phyloP scores from a whole-genome alignment of 1,140 invertebrate species.

The Pinna nobilis region DNA sequence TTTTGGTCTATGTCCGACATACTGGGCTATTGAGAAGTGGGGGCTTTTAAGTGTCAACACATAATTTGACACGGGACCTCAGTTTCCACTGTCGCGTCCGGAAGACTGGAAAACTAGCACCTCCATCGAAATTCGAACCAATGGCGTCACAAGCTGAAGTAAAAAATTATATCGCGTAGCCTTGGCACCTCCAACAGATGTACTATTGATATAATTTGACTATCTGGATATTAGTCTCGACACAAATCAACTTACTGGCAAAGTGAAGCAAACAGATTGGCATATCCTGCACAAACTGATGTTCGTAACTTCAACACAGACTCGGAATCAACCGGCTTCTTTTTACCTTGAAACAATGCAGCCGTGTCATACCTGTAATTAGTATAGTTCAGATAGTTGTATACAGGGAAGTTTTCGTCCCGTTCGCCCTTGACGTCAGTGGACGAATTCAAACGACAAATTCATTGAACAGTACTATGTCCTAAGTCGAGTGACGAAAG shows the following conservation, averaged over 20 bases:
- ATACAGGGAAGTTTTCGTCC: neutral
- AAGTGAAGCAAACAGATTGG: conserved; percentile 51
- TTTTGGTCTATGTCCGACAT: too few relatives aligned
- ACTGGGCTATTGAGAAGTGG: too few relatives aligned
- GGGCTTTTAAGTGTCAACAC: too few relatives aligned
- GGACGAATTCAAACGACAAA: too few relatives aligned
- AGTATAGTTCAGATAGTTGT: neutral
- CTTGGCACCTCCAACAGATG: neutral
- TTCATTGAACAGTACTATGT: too few relatives aligned
- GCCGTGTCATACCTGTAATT: conserved; percentile 40
- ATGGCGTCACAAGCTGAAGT: neutral
- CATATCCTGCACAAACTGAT: conserved; percentile 45
- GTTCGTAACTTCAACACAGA: conserved; percentile 26
- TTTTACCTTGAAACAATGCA: conserved; percentile 21
- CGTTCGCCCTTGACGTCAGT: too few relatives aligned
- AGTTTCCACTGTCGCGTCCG: too few relatives aligned
- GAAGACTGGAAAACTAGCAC: neutral
- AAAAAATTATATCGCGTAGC: neutral
- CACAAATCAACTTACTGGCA: conserved; percentile 41
- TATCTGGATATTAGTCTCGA: neutral
- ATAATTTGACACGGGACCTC: too few relatives aligned
- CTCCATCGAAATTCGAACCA: neutral
- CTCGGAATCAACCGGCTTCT: conserved; percentile 28
- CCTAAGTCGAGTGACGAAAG: too few relatives aligned
- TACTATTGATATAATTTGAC: neutral